phyloP scores from a whole-genome alignment of 30 jellyfish, hydroid and myxozoan species.

The Hydra vulgaris region DNA sequence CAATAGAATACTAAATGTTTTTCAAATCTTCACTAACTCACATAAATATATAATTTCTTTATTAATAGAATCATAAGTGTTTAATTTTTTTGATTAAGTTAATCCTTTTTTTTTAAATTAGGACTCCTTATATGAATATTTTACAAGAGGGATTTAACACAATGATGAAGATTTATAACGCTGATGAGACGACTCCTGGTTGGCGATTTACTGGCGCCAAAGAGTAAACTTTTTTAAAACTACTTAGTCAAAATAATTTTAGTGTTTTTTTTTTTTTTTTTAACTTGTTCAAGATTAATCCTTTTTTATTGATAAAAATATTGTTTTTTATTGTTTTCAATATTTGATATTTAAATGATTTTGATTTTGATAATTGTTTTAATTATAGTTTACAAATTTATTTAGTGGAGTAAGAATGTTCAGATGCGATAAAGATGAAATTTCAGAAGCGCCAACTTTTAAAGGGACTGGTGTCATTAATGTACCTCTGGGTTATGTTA shows the following conservation, averaged over 20 bases:
- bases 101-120: too few species aligned
- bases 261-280: neutral
- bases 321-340: too few species aligned
- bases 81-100: too few species aligned
- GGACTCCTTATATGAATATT: slow-evolving; percentile 21
- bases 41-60: neutral
- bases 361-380: neutral
- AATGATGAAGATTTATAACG: slow-evolving; percentile 39
- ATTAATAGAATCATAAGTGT: neutral
- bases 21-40: too few species aligned
- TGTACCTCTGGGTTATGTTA: slow-evolving; percentile 56
- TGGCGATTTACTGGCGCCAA: slow-evolving; percentile 65
- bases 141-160: slow-evolving; percentile 37
- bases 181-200: slow-evolving; percentile 67
- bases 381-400: neutral
- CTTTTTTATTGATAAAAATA: too few species aligned
- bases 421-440: slow-evolving; percentile 60
- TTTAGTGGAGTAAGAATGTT: slow-evolving; percentile 59
- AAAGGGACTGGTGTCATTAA: slow-evolving; percentile 71
- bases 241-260: too few species aligned
- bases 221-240: slow-evolving; percentile 32
- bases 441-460: slow-evolving; percentile 59
- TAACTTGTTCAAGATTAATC: too few species aligned
- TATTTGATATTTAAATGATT: too few species aligned
- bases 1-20: too few species aligned